Evolutionary conservation across 2,113 vertebrate genomes (phyloP).

Genomic region (Gulo gulo): DNA sequence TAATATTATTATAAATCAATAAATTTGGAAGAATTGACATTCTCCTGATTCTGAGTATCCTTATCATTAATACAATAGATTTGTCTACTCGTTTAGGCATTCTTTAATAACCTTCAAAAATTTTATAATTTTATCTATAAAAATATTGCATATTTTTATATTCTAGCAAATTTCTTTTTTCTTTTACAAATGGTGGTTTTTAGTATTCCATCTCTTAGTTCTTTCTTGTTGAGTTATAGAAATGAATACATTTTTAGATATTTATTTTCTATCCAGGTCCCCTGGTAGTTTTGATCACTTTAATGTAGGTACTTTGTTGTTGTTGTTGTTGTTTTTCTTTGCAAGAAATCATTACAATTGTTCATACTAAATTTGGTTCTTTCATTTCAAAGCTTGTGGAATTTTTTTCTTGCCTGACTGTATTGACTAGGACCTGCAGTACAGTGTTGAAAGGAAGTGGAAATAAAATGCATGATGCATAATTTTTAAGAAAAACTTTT

Average conservation of each 20-base stretch:
- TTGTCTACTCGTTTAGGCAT: not conserved
- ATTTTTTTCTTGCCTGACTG: not conserved
- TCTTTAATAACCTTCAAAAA: not conserved
- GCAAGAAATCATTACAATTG: not conserved
- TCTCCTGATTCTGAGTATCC: not conserved
- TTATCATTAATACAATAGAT: not conserved
- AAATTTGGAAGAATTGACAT: not conserved
- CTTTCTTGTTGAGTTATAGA: not conserved
- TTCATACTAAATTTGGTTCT: not conserved
- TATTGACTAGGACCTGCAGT: not conserved
- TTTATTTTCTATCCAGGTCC: not conserved
- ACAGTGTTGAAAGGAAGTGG: not conserved
- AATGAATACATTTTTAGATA: not conserved
- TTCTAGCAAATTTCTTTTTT: not conserved
- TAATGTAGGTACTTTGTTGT: not conserved
- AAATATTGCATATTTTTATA: not conserved
- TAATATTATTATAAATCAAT: not conserved
- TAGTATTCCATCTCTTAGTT: not conserved
- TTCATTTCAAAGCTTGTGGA: not conserved
- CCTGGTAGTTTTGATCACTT: not conserved
- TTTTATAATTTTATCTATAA: not conserved
- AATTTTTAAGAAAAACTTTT: not conserved
- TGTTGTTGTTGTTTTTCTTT: not conserved
- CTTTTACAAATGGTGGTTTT: not conserved
- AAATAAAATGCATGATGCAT: not conserved